Conservation (phyloP, 2,113 vertebrate species). For the Lophochroa leadbeateri region DNA sequence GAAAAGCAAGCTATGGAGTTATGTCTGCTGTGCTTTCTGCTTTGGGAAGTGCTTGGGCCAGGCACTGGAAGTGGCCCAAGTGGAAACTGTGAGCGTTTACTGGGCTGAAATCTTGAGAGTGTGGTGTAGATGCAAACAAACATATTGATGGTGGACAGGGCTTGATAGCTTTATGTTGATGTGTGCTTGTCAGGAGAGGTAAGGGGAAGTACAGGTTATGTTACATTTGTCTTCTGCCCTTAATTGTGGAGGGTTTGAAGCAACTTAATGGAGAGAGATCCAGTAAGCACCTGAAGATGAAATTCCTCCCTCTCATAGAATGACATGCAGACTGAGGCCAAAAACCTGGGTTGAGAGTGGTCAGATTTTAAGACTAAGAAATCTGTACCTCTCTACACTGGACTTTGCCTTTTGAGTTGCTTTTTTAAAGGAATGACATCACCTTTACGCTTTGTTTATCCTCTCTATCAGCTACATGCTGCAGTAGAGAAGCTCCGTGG, state of each 20-base stretch:
- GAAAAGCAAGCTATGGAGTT: neutral
- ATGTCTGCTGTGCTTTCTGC: neutral
- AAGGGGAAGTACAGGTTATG: neutral
- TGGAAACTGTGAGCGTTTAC: neutral
- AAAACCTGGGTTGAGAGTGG: neutral
- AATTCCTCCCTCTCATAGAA: neutral
- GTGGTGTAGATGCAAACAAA: neutral
- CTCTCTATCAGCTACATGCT: neutral
- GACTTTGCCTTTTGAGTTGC: neutral
- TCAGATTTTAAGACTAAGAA: neutral
- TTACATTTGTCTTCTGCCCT: neutral
- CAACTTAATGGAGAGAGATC: neutral
- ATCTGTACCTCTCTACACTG: neutral
- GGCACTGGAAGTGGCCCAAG: neutral
- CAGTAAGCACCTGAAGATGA: neutral
- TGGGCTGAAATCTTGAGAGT: neutral
- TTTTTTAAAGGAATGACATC: neutral
- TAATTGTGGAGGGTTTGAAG: neutral
- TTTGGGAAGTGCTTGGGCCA: neutral
- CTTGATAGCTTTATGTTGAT: neutral
- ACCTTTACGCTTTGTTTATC: neutral
- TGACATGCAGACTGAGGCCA: neutral
- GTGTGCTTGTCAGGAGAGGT: neutral
- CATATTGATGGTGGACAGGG: fast-evolving
- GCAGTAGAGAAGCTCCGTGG: neutral